phyloP scores from a whole-genome alignment of 2,113 vertebrate genomes.

The Marmota monax region DNA sequence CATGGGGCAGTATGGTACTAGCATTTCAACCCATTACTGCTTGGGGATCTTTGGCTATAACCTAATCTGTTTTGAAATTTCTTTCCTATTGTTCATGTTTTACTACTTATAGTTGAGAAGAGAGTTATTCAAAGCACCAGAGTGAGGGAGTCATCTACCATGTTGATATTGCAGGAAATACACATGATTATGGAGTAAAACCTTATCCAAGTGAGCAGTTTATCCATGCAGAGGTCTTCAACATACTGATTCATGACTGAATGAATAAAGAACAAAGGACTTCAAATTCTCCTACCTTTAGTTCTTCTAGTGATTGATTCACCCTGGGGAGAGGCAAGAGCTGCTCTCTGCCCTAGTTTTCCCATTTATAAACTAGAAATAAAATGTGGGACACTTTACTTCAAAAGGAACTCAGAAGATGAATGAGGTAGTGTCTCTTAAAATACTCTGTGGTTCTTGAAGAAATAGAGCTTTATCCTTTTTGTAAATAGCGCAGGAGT shows the following conservation, averaged over 20 bases:
- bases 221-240: conserved; percentile 6
- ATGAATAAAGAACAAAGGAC: conserved; percentile 45
- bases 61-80: neutral
- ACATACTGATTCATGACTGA: neutral
- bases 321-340: conserved; percentile 53
- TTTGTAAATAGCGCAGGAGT: conserved; percentile 64
- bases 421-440: conserved; percentile 74
- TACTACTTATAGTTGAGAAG: neutral
- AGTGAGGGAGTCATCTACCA: neutral
- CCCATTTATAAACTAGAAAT: conserved; percentile 76
- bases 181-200: neutral
- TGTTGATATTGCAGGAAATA: neutral
- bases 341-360: conserved; percentile 70
- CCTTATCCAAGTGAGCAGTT: neutral
- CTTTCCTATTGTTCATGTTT: neutral
- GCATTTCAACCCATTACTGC: neutral
- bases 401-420: conserved; percentile 75
- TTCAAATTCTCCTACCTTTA: conserved; percentile 58
- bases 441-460: conserved; percentile 64
- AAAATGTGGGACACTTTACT: conserved; percentile 73
- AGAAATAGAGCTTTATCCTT: conserved; percentile 61
- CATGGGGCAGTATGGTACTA: neutral
- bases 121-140: neutral
- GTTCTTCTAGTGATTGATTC: conserved; percentile 66
- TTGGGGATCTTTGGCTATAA: neutral